Evolutionary conservation across 1,140 invertebrate species (phyloP).

Genomic region (Ooceraea biroi): DNA sequence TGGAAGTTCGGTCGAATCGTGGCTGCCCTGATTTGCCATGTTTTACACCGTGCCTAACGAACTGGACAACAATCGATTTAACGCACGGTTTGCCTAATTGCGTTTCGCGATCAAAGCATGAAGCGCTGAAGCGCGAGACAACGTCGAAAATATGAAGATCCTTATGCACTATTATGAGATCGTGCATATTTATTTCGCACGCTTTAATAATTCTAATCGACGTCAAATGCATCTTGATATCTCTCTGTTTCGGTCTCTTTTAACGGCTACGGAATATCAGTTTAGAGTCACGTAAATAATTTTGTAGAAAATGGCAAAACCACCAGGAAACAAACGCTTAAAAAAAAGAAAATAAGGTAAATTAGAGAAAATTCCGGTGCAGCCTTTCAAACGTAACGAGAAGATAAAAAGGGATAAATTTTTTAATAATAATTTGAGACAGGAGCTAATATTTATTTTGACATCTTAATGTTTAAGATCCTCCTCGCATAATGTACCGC

Average conservation of each 20-base stretch:
- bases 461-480: constrained; percentile 74
- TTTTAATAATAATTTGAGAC: constrained; percentile 79
- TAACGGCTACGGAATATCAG: background rate
- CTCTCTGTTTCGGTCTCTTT: background rate
- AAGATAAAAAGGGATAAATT: constrained; percentile 33
- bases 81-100: constrained; percentile 69
- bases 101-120: constrained; percentile 62
- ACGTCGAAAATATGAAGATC: constrained; percentile 60
- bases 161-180: constrained; percentile 43
- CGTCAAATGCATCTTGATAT: background rate
- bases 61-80: constrained; percentile 65
- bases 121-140: constrained; percentile 53
- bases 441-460: constrained; percentile 77
- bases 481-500: background rate
- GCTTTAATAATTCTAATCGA: background rate
- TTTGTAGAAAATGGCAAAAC: background rate
- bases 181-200: background rate
- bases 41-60: constrained; percentile 60
- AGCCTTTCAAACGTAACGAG: background rate
- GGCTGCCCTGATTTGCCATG: constrained; percentile 65
- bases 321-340: background rate
- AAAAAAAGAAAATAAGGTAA: background rate
- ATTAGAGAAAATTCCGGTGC: background rate
- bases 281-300: background rate
- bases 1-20: constrained; percentile 65